phyloP scores from a whole-genome alignment of 2,113 vertebrate genomes.

The Hippocampus barbouri region DNA sequence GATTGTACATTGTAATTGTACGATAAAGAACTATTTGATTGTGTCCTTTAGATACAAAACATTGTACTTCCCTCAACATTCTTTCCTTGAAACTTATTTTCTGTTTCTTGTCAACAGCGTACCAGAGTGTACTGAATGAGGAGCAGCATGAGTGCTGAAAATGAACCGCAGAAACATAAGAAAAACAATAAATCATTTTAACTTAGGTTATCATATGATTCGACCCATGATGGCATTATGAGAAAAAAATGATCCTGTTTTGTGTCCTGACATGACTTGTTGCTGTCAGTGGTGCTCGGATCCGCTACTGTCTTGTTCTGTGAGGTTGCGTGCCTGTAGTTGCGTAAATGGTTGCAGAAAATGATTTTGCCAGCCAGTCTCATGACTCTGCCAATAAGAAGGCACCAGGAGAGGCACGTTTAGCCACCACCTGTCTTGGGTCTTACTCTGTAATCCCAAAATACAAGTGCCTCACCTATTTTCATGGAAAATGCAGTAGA shows the following conservation, averaged over 20 bases:
- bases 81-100: too few relatives aligned
- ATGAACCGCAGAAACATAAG: not conserved
- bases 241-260: not conserved
- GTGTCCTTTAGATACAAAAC: too few relatives aligned
- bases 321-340: constrained; percentile 36
- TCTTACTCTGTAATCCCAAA: constrained; percentile 14
- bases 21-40: too few relatives aligned
- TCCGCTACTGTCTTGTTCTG: constrained; percentile 28
- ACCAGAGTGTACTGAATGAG: not conserved
- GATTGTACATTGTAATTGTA: too few relatives aligned
- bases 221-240: not conserved
- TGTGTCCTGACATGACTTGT: constrained; percentile 29
- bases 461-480: constrained; percentile 33
- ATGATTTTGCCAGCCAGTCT: constrained; percentile 45
- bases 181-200: not conserved
- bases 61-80: not conserved
- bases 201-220: constrained; percentile 5
- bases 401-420: constrained; percentile 40
- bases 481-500: constrained; percentile 26
- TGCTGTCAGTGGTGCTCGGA: constrained; percentile 20
- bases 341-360: constrained; percentile 41
- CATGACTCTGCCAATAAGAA: constrained; percentile 56
- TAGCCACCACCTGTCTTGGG: constrained; percentile 43
- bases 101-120: too few relatives aligned
- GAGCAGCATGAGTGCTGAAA: not conserved